Evolutionary conservation across 2,113 vertebrate species (phyloP).

Genomic region (Trichomycterus rosablanca): DNA sequence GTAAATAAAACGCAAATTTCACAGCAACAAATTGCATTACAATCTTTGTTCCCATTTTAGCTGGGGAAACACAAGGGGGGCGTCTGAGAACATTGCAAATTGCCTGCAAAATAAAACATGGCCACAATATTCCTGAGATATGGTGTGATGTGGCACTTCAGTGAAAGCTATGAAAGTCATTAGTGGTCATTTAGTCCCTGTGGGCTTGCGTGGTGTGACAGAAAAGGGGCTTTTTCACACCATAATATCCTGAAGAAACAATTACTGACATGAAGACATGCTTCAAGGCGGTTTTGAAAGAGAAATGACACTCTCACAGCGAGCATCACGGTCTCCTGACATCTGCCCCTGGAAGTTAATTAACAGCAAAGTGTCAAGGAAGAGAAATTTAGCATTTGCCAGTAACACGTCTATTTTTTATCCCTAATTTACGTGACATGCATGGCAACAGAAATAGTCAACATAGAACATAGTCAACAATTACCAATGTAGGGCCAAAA

Average conservation of each 20-base stretch:
- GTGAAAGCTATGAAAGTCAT: slow-evolving; percentile 62
- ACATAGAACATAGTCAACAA: no score
- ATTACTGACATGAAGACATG: slow-evolving; percentile 52
- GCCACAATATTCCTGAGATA: slow-evolving; percentile 60
- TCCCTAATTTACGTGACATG: slow-evolving; percentile 6
- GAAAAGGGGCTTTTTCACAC: slow-evolving; percentile 47
- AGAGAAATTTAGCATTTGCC: slow-evolving; percentile 41
- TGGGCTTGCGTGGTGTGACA: slow-evolving; percentile 44
- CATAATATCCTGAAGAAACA: slow-evolving; percentile 54
- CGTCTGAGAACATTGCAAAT: slow-evolving; percentile 53
- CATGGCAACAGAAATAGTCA: no score
- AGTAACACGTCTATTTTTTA: slow-evolving; percentile 46
- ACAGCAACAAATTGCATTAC: background rate
- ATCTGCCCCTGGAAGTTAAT: slow-evolving; percentile 40
- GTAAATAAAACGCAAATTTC: background rate
- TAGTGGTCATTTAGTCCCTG: slow-evolving; percentile 49
- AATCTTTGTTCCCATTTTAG: slow-evolving; percentile 2
- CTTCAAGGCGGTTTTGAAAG: slow-evolving; percentile 46
- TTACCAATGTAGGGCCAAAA: no score
- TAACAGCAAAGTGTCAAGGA: slow-evolving; percentile 42
- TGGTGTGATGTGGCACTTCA: slow-evolving; percentile 55
- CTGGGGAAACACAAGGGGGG: slow-evolving; percentile 50
- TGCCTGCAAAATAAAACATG: slow-evolving; percentile 55
- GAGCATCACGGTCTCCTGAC: slow-evolving; percentile 50
- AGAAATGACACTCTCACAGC: slow-evolving; percentile 49